A percentile compares a stretch with the other conserved stretches of the same genome.
These are phyloP conservation scores for Prionace glauca DNA, from an alignment of 2,797 vertebrate species.

Conservation along the genomic window DNA sequence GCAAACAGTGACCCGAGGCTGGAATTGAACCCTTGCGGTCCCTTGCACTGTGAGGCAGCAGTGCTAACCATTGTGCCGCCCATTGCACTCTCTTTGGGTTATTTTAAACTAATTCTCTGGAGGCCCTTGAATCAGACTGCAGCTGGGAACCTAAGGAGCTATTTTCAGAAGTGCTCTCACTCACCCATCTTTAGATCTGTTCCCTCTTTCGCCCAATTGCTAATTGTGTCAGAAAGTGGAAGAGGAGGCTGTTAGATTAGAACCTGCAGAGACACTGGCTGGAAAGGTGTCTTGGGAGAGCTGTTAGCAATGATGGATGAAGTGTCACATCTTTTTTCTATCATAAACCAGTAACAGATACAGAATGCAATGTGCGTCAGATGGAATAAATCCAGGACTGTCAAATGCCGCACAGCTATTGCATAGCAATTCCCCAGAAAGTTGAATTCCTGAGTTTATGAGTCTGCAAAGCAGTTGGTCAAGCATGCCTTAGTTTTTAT, in stretches of 20 bases:
- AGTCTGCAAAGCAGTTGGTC: no score
- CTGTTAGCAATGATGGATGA: neutral
- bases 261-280: neutral
- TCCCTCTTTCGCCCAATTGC: neutral
- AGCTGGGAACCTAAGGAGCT: neutral
- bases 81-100: neutral
- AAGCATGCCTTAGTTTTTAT: neutral
- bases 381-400: neutral
- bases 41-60: no score
- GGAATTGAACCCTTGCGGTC: no score
- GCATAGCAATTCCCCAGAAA: neutral
- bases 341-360: neutral
- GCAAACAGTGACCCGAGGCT: no score
- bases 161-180: neutral
- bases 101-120: neutral
- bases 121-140: neutral
- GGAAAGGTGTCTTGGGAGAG: neutral
- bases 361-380: neutral
- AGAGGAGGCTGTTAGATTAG: neutral
- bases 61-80: no score
- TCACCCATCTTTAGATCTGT: neutral
- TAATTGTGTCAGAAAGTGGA: neutral
- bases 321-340: neutral
- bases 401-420: no score
- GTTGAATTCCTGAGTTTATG: neutral